phyloP scores from a whole-genome alignment of 2,888 invertebrate species.

The Cantharis flavilabris region DNA sequence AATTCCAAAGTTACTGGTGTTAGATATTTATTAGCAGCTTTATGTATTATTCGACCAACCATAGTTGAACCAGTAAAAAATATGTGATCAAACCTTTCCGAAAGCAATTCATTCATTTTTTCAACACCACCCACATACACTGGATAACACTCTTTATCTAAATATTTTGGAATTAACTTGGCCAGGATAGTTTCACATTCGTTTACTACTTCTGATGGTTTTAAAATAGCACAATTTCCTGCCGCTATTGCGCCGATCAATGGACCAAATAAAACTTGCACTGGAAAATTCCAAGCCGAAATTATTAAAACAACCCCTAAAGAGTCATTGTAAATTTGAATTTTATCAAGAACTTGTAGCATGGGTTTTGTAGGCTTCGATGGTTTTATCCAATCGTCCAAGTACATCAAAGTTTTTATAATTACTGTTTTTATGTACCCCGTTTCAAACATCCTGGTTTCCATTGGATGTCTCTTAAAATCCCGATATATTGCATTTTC shows the following conservation, averaged over 20 bases:
- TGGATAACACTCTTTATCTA: constrained; percentile 87
- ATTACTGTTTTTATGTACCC: constrained; percentile 79
- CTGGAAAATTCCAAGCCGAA: constrained; percentile 97
- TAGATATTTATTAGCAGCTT: constrained; percentile 86
- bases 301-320: constrained; percentile 89
- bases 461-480: constrained; percentile 78
- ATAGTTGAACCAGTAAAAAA: constrained; percentile 90
- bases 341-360: constrained; percentile 73
- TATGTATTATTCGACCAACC: constrained; percentile 86
- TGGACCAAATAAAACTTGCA: constrained; percentile 80
- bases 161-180: constrained; percentile 80
- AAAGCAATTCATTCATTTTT: constrained; percentile 84
- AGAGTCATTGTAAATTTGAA: constrained; percentile 83
- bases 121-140: constrained; percentile 81
- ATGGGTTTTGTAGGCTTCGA: constrained; percentile 71
- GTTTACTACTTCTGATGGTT: constrained; percentile 88
- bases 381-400: constrained; percentile 80
- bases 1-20: constrained; percentile 94
- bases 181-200: constrained; percentile 72
- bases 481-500: constrained; percentile 78
- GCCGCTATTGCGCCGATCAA: constrained; percentile 88
- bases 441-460: constrained; percentile 77
- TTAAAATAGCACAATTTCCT: constrained; percentile 89
- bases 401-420: constrained; percentile 67
- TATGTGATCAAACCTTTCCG: constrained; percentile 92